Percentiles rank a stretch among this genome's conserved stretches.
phyloP scores from a whole-genome alignment of 2,888 invertebrate genomes.

The Criorhina ranunculi region DNA sequence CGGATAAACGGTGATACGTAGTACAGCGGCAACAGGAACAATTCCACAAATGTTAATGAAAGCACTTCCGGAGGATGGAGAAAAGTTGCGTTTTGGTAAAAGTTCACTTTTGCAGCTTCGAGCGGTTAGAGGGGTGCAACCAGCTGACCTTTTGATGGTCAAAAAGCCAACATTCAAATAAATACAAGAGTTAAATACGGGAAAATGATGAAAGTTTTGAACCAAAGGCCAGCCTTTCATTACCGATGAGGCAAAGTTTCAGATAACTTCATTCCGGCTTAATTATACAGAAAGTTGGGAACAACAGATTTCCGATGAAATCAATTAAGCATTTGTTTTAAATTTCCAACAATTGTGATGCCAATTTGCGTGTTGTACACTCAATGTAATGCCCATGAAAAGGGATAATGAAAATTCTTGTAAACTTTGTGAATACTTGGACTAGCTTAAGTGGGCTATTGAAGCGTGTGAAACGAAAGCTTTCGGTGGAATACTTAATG shows the following conservation, averaged over 20 bases:
- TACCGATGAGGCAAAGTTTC: background rate
- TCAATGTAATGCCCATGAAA: too few species aligned
- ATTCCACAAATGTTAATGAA: conserved; percentile 53
- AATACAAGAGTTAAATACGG: background rate
- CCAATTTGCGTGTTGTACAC: background rate
- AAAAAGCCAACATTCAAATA: background rate
- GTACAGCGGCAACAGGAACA: conserved; percentile 8
- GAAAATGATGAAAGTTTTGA: background rate
- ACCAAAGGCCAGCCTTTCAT: background rate
- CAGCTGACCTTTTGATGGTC: conserved; percentile 12
- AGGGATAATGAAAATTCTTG: too few species aligned
- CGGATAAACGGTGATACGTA: conserved; percentile 18
- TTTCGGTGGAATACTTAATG: too few species aligned
- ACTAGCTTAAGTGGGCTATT: too few species aligned
- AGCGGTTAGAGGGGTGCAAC: background rate
- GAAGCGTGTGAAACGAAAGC: too few species aligned
- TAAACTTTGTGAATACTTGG: too few species aligned
- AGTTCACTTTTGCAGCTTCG: conserved; percentile 51
- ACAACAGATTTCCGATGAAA: background rate
- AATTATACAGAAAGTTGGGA: background rate
- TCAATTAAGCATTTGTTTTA: background rate
- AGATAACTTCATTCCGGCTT: background rate
- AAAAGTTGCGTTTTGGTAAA: conserved; percentile 36
- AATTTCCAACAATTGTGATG: background rate
- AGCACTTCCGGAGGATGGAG: conserved; percentile 50